Evolutionary conservation across 1,140 invertebrate species (phyloP).

Genomic region (Euschistus heros): DNA sequence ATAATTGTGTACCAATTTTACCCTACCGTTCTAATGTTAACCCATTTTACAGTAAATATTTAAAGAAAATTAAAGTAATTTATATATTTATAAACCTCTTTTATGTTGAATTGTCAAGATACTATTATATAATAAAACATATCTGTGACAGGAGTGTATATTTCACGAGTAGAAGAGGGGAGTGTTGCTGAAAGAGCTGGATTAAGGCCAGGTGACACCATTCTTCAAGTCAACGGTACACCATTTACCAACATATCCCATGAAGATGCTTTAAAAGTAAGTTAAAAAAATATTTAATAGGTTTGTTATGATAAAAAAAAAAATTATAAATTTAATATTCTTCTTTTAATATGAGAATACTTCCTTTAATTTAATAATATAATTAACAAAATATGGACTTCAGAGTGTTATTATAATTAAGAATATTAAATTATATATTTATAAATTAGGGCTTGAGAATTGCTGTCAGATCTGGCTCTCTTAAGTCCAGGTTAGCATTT

Average conservation of each 20-base stretch:
- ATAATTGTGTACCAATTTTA: too few species aligned
- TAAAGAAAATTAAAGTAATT: too few species aligned
- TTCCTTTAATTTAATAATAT: neutral
- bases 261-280: constrained; percentile 78
- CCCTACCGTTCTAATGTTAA: too few species aligned
- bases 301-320: neutral
- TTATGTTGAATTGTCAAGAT: too few species aligned
- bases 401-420: too few species aligned
- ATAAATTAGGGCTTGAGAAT: too few species aligned
- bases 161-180: constrained; percentile 74
- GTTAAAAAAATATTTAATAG: constrained; percentile 2
- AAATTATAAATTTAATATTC: neutral
- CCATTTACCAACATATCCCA: constrained; percentile 77
- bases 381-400: neutral
- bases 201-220: constrained; percentile 74
- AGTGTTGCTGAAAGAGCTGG: constrained; percentile 75
- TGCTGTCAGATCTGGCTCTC: too few species aligned
- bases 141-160: constrained; percentile 55
- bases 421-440: too few species aligned
- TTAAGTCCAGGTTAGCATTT: too few species aligned
- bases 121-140: too few species aligned
- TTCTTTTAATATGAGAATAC: neutral
- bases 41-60: too few species aligned
- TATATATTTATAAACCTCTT: too few species aligned
- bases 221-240: constrained; percentile 78